Evolutionary conservation across 1,140 invertebrate species (phyloP), one percentile per base, ranked within the genome.

Genomic region (Chlorops oryzae): DNA sequence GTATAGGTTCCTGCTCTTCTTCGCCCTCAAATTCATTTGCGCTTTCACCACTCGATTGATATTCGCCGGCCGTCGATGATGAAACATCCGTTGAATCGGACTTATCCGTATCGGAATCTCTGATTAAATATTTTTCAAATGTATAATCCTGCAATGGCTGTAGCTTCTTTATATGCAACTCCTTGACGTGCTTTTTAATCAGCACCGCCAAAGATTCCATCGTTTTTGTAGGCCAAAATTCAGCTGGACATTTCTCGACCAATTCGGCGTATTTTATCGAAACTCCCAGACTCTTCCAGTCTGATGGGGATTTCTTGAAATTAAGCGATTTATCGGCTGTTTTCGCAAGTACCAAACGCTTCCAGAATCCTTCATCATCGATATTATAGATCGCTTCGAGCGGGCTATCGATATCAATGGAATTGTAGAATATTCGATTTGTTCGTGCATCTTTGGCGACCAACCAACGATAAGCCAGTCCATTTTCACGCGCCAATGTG

Each of bases 181-280:
- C 27, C 0, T 24, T 42, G 0, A 68, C 56, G 47, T 53, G 28
- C 0, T 62, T 45, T 1, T 48, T 40, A 5, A 68, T 54, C 20
- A 54, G 1, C 1, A 12, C 1, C 1, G 58, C 63, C 24, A 68
- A 40, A 0, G 41, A 20, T 0, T 51, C 13, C 65, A 68, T 65
- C 35, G 68, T 42, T 0, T 22, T 3, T 5, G 56, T 55, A 4
- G 55, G 62, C 65, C 65, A 68, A 15, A 56, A 54, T 5, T 54
- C 55, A 0, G 61, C 65, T 3, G 56, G 54, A 38, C 62, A 65
- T 1, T 50, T 39, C n/a, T 68, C 65, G 0, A 65, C 65, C 38
- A 68, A 40, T 15, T 68, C 61, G 1, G 63, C 62, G 13, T 58
- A 65, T 47, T 68, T 68, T 2, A 68, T 23, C 24, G 65, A 65